These are phyloP conservation scores for Sebastes steindachneri DNA, from an alignment of 2,797 vertebrate genomes.

Conservation along the genomic window DNA sequence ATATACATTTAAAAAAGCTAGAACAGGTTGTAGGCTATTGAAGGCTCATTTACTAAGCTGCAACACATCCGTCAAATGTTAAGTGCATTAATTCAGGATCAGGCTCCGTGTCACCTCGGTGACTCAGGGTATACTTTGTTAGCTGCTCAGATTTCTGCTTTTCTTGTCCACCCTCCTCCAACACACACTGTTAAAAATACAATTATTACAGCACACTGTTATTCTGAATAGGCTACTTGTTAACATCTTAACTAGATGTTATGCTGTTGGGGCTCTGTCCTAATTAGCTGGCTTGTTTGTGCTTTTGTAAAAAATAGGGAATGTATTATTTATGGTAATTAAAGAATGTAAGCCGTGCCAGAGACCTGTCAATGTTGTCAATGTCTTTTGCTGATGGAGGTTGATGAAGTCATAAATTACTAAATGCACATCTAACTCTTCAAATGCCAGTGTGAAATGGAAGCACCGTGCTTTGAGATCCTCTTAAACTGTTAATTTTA, in stretches of 20 bases:
- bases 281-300: neutral
- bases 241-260: neutral
- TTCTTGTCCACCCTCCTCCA: neutral
- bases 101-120: neutral
- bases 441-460: neutral
- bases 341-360: neutral
- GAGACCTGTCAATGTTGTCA: conserved; percentile 10
- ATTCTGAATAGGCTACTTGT: neutral
- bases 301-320: neutral
- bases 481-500: neutral
- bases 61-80: neutral
- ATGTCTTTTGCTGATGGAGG: neutral
- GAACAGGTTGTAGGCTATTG: neutral
- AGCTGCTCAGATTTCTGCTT: neutral
- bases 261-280: neutral
- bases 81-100: neutral
- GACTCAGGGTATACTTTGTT: neutral
- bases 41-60: neutral
- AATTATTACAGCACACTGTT: neutral
- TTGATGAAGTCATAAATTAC: conserved; percentile 6
- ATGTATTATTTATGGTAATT: conserved; percentile 30
- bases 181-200: neutral
- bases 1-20: neutral
- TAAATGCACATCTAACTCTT: conserved; percentile 8
- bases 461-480: neutral